Evolutionary conservation across 1,140 invertebrate species (phyloP).

Genomic region (Aradophagus sp.): DNA sequence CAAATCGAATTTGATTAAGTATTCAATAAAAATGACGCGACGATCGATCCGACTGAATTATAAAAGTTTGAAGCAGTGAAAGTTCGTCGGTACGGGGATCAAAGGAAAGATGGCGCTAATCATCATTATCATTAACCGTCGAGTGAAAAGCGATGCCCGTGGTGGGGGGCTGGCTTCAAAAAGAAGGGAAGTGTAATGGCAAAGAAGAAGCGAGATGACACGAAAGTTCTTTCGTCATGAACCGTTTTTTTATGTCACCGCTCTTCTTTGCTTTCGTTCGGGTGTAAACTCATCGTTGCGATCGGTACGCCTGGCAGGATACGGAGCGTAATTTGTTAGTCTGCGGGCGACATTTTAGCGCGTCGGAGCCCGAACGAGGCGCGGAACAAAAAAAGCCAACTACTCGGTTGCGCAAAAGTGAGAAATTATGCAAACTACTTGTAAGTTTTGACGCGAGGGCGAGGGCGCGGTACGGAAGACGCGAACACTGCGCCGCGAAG

Average conservation of each 20-base stretch:
- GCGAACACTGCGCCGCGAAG: no score
- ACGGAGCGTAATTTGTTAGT: slow-evolving; percentile 51
- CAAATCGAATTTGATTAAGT: no score
- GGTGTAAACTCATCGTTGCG: slow-evolving; percentile 36
- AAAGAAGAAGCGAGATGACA: slow-evolving; percentile 7
- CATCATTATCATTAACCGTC: no score
- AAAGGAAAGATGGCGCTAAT: no score
- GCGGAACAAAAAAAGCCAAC: slow-evolving; percentile 45
- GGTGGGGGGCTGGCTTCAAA: no score
- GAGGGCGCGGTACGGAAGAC: not conserved
- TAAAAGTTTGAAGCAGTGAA: no score
- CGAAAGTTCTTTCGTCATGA: slow-evolving; percentile 26
- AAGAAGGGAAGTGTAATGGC: not conserved
- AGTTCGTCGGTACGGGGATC: no score
- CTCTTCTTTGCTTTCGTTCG: slow-evolving; percentile 37
- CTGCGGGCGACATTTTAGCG: slow-evolving; percentile 51
- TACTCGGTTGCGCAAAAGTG: slow-evolving; percentile 60
- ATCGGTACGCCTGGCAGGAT: slow-evolving; percentile 50
- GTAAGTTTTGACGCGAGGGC: slow-evolving; percentile 58
- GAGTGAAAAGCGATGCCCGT: no score
- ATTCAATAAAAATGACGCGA: no score
- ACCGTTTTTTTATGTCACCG: slow-evolving; percentile 31
- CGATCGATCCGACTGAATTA: no score
- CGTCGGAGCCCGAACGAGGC: slow-evolving; percentile 23
- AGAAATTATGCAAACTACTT: slow-evolving; percentile 66